Percentiles rank a stretch among this genome's conserved stretches.
Evolutionary conservation across 2,797 vertebrate species (phyloP).

Genomic region (Thalassophryne amazonica): DNA sequence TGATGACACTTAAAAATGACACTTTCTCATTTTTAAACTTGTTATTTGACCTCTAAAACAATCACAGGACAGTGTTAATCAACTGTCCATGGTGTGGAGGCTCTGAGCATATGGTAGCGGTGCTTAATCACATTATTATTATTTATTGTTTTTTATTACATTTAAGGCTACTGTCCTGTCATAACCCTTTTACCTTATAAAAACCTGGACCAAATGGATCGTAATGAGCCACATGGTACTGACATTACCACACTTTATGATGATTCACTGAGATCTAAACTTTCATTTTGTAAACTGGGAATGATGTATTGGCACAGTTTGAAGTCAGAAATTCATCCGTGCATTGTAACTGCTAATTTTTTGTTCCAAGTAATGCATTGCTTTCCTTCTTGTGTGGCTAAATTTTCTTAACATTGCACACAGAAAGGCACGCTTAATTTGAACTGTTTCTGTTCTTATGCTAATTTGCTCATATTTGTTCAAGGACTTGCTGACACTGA

Average conservation of each 20-base stretch:
- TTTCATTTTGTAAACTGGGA: conserved; percentile 24
- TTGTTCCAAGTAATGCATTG: conserved; percentile 21
- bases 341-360: conserved; percentile 16
- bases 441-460: conserved; percentile 71
- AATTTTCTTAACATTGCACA: conserved; percentile 60
- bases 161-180: no score
- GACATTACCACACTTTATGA: conserved; percentile 36
- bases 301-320: conserved; percentile 12
- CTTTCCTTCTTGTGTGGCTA: conserved; percentile 34
- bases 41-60: conserved; percentile 1
- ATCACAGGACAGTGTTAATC: conserved; percentile 30
- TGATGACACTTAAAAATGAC: no score
- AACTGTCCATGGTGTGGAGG: conserved; percentile 18
- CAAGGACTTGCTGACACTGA: conserved; percentile 56
- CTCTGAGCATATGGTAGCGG: conserved; percentile 25
- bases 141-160: no score
- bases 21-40: no score
- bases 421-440: conserved; percentile 54
- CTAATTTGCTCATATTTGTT: conserved; percentile 71
- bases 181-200: conserved; percentile 27
- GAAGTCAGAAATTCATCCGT: conserved; percentile 23
- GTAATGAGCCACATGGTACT: conserved; percentile 39
- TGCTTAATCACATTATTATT: conserved; percentile 30
- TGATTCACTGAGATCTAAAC: conserved; percentile 29
- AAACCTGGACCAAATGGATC: conserved; percentile 39